These are phyloP conservation scores for Panopea generosa DNA, from an alignment of 2,888 invertebrate genomes.

Conservation along the genomic window DNA sequence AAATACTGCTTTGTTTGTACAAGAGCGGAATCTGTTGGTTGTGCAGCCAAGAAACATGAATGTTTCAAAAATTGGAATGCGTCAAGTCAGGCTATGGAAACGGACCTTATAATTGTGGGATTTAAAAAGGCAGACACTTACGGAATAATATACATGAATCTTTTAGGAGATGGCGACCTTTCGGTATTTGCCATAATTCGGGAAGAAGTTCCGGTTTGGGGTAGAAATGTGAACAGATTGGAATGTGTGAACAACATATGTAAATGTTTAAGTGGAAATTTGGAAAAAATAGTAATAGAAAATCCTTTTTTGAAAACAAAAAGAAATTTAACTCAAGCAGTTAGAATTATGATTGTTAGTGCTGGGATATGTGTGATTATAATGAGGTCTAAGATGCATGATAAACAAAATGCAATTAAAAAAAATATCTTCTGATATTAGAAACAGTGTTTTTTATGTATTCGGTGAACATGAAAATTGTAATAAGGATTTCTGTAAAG, in stretches of 20 bases:
- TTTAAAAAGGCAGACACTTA: conserved; percentile 49
- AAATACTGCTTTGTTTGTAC: conserved; percentile 32
- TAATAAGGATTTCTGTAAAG: conserved; percentile 10
- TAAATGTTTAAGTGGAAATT: conserved; percentile 31
- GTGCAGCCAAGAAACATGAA: conserved; percentile 9
- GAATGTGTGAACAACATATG: conserved; percentile 49
- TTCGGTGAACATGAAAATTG: conserved; percentile 22
- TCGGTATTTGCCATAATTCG: conserved; percentile 37
- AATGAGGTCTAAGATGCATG: conserved; percentile 27
- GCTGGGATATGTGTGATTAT: conserved; percentile 46
- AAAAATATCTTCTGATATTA: conserved; percentile 12
- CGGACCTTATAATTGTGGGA: conserved; percentile 51
- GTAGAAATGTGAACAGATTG: conserved; percentile 31
- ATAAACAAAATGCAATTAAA: conserved; percentile 11
- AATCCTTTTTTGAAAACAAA: conserved; percentile 38
- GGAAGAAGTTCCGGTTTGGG: conserved; percentile 17
- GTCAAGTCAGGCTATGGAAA: conserved; percentile 47
- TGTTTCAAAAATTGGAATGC: conserved; percentile 57
- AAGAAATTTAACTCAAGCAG: conserved; percentile 17
- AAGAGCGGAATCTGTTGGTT: background rate
- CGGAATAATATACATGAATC: conserved; percentile 24
- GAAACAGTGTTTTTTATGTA: conserved; percentile 33
- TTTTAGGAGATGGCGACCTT: conserved; percentile 22
- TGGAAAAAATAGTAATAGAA: conserved; percentile 40
- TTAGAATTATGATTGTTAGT: conserved; percentile 11